phyloP scores from a whole-genome alignment of 2,888 invertebrate genomes.

The Sylvicola fuscatus region DNA sequence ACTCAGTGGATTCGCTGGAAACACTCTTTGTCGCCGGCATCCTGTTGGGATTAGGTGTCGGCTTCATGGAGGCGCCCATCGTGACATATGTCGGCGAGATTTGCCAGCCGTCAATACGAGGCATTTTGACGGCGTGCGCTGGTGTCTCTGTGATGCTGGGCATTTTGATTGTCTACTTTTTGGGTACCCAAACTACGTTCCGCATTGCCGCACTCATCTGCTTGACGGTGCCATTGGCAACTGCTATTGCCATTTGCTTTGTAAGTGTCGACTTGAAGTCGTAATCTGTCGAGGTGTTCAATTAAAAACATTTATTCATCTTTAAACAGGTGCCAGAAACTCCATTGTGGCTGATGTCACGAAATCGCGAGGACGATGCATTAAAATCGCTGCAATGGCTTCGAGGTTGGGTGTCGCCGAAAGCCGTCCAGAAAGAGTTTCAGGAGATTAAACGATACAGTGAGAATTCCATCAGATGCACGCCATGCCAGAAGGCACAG shows the following conservation, averaged over 20 bases:
- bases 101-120: constrained; percentile 31
- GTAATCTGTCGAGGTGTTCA: neutral
- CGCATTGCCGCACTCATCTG: constrained; percentile 30
- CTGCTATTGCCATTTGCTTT: constrained; percentile 30
- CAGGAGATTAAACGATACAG: constrained; percentile 9
- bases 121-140: constrained; percentile 31
- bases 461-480: constrained; percentile 9
- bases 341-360: constrained; percentile 36
- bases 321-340: constrained; percentile 32
- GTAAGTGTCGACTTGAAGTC: constrained; percentile 18
- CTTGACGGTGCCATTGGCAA: constrained; percentile 27
- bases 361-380: constrained; percentile 32
- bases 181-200: constrained; percentile 32
- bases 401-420: constrained; percentile 21
- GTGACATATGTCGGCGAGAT: constrained; percentile 40
- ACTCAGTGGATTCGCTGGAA: constrained; percentile 28
- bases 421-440: constrained; percentile 10
- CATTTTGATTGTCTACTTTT: constrained; percentile 29
- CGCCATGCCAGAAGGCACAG: constrained; percentile 8
- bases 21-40: constrained; percentile 30
- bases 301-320: constrained; percentile 5
- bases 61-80: constrained; percentile 37
- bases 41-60: constrained; percentile 33
- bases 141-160: constrained; percentile 25
- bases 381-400: constrained; percentile 31